A percentile compares a stretch with the other conserved stretches of the same genome.
phyloP scores from a whole-genome alignment of 2,113 vertebrate genomes.

The Paedocypris sp. region DNA sequence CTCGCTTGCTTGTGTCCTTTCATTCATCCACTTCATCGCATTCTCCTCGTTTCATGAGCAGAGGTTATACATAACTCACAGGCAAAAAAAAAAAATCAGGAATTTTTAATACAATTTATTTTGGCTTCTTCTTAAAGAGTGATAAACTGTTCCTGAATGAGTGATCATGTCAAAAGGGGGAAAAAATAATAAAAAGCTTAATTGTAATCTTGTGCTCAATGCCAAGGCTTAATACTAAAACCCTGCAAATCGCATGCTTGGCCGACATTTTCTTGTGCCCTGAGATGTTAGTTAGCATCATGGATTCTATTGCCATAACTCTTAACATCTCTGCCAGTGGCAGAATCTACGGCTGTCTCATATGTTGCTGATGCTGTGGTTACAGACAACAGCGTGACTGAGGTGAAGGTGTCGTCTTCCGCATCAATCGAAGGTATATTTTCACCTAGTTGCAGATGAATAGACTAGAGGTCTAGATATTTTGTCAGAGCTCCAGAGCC shows the following conservation, averaged over 20 bases:
- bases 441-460: not conserved
- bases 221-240: not conserved
- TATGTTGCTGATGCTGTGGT: slow-evolving; percentile 15
- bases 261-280: not conserved
- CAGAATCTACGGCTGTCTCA: not conserved
- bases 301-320: not conserved
- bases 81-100: too few species aligned
- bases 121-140: too few species aligned
- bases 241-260: not conserved
- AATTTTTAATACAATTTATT: too few species aligned
- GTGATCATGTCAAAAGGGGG: too few species aligned
- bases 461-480: not conserved
- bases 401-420: not conserved
- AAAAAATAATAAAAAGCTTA: too few species aligned
- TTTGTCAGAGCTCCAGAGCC: not conserved
- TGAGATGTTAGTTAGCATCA: not conserved
- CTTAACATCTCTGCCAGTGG: not conserved
- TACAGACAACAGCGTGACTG: slow-evolving; percentile 3
- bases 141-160: too few species aligned
- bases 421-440: slow-evolving; percentile 3
- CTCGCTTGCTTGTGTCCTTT: not conserved
- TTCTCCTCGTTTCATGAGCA: not conserved
- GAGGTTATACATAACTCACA: slow-evolving; percentile 6
- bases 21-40: not conserved
- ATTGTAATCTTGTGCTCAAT: slow-evolving; percentile 2